Evolutionary conservation across 1,140 invertebrate species (phyloP).

Genomic region (Aphelinus atriplicis): DNA sequence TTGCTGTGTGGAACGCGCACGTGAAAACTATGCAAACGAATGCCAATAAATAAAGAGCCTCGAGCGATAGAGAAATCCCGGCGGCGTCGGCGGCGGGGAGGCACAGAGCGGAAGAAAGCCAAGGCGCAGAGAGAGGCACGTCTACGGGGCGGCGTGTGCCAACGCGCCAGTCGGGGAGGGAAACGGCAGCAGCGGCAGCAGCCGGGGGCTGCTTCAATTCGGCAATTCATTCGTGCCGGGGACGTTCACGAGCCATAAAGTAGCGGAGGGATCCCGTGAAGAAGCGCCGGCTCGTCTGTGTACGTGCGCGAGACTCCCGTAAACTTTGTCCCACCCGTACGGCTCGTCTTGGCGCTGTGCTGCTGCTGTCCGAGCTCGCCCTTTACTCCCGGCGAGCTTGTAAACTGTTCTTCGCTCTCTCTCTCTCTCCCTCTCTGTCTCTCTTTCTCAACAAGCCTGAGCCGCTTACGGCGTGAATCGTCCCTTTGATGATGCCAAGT

Average conservation of each 20-base stretch:
- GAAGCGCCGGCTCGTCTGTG: conserved; percentile 26
- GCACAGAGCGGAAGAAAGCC: too few relatives aligned
- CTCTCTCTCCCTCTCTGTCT: too few relatives aligned
- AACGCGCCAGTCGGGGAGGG: too few relatives aligned
- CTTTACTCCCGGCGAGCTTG: not conserved
- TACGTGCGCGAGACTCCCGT: conserved; percentile 10
- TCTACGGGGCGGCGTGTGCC: too few relatives aligned
- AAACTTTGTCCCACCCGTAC: not conserved
- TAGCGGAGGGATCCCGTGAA: conserved; percentile 33
- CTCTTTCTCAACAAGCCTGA: too few relatives aligned
- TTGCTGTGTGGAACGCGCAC: too few relatives aligned
- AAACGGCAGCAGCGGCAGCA: not conserved
- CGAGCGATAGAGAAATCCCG: too few relatives aligned
- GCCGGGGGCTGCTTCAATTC: conserved; percentile 17
- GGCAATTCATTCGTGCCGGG: conserved; percentile 44
- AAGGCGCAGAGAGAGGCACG: too few relatives aligned
- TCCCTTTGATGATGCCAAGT: not conserved
- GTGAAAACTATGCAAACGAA: too few relatives aligned
- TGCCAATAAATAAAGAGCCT: too few relatives aligned
- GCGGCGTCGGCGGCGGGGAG: too few relatives aligned
- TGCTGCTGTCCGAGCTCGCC: not conserved
- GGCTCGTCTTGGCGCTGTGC: conserved; percentile 2
- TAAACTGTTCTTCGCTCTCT: not conserved
- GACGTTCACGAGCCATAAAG: conserved; percentile 42
- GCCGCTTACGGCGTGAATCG: too few relatives aligned